phyloP scores from a whole-genome alignment of 2,888 invertebrate genomes.

The Bruchidius siliquastri region DNA sequence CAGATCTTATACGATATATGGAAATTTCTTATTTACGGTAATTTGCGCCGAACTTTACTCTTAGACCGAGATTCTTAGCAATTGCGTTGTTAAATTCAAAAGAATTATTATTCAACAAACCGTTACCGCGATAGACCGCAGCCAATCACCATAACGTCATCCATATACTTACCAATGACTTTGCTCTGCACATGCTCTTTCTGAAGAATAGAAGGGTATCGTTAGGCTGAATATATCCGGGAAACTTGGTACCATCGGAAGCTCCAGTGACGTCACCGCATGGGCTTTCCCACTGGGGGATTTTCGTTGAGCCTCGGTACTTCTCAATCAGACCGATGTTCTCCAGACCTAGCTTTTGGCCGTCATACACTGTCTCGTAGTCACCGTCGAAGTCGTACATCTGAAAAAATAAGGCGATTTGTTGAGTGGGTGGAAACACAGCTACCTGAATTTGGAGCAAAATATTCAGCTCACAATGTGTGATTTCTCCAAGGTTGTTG shows the following conservation, averaged over 20 bases:
- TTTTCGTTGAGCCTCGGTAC: constrained; percentile 64
- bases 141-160: not conserved
- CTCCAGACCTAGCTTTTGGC: constrained; percentile 55
- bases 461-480: not conserved
- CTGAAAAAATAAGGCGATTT: constrained; percentile 45
- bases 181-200: constrained; percentile 81
- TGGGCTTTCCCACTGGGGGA: constrained; percentile 74
- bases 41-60: no score
- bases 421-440: not conserved
- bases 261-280: constrained; percentile 73
- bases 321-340: constrained; percentile 69
- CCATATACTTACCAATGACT: constrained; percentile 60
- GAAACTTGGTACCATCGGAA: constrained; percentile 84
- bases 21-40: no score
- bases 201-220: constrained; percentile 72
- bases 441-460: not conserved
- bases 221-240: constrained; percentile 62
- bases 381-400: constrained; percentile 84
- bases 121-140: no score
- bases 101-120: no score
- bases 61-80: no score
- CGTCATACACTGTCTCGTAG: constrained; percentile 73
- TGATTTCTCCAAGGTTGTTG: no score
- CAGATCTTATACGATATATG: no score
- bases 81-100: no score